Percentiles rank a stretch among this genome's conserved stretches.
phyloP scores from a whole-genome alignment of 53 echinoderm and acorn worm species.

The Hippasteria phrygiana region DNA sequence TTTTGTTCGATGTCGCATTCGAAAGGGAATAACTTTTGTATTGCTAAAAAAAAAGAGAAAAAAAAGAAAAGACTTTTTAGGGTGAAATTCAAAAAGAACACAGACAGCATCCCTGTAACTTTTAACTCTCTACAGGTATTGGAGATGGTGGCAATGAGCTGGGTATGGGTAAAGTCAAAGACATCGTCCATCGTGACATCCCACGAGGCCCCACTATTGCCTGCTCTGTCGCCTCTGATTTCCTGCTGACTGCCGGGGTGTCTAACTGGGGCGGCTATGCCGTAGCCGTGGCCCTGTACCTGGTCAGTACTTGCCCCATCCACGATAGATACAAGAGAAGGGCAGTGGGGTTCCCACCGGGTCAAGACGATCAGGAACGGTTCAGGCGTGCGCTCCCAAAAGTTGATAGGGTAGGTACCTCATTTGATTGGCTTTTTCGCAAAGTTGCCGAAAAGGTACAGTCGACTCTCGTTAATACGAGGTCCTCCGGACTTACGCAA shows the following conservation, averaged over 20 bases:
- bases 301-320: conserved; percentile 76
- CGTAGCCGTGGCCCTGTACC: conserved; percentile 75
- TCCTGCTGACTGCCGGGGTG: conserved; percentile 77
- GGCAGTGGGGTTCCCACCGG: conserved; percentile 78
- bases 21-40: neutral
- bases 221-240: conserved; percentile 60
- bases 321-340: conserved; percentile 89
- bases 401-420: conserved; percentile 68
- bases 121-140: conserved; percentile 63
- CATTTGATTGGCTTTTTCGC: neutral
- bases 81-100: no score
- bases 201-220: conserved; percentile 70
- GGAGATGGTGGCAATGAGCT: conserved; percentile 86
- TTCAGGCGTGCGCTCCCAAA: conserved; percentile 61
- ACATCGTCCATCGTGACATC: conserved; percentile 65
- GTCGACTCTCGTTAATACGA: no score
- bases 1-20: neutral
- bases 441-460: no score
- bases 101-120: neutral
- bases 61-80: no score
- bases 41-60: no score
- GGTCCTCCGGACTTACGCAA: no score
- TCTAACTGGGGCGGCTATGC: conserved; percentile 92
- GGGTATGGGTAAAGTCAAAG: conserved; percentile 86
- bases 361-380: conserved; percentile 56